Percentiles rank a stretch among this genome's conserved stretches.
Evolutionary conservation across 1,140 invertebrate species (phyloP).

Genomic region (Leptinotarsa texana): DNA sequence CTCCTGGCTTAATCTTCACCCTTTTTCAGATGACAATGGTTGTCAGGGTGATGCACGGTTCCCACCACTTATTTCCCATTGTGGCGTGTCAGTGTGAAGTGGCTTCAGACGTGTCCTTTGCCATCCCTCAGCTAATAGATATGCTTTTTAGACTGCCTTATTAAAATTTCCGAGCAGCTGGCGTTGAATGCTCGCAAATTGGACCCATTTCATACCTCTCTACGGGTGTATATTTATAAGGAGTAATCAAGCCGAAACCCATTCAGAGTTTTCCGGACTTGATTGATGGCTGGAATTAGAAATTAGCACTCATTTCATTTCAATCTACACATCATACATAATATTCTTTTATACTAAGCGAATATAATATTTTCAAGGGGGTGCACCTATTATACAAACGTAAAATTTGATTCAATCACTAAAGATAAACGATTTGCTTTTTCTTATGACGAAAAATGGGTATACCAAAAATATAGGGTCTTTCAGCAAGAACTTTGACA

Average conservation of each 20-base stretch:
- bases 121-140: constrained; percentile 44
- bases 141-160: constrained; percentile 53
- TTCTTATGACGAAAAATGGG: too few species aligned
- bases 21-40: constrained; percentile 32
- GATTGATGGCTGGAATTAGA: neutral
- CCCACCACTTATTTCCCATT: constrained; percentile 35
- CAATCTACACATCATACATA: too few species aligned
- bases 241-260: constrained; percentile 9
- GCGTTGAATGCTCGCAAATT: constrained; percentile 56
- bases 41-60: constrained; percentile 34
- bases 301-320: too few species aligned
- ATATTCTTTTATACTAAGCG: too few species aligned
- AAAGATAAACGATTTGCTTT: too few species aligned
- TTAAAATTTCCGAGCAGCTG: constrained; percentile 59
- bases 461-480: too few species aligned
- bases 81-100: constrained; percentile 43
- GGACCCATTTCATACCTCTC: constrained; percentile 38
- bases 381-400: too few species aligned
- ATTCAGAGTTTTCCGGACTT: neutral
- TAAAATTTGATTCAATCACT: too few species aligned
- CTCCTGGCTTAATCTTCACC: constrained; percentile 33
- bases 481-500: too few species aligned
- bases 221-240: constrained; percentile 11
- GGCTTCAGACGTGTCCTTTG: constrained; percentile 41
- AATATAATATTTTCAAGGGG: too few species aligned